These are phyloP conservation scores for Athene noctua DNA, from an alignment of 2,113 vertebrate genomes.

Conservation along the genomic window DNA sequence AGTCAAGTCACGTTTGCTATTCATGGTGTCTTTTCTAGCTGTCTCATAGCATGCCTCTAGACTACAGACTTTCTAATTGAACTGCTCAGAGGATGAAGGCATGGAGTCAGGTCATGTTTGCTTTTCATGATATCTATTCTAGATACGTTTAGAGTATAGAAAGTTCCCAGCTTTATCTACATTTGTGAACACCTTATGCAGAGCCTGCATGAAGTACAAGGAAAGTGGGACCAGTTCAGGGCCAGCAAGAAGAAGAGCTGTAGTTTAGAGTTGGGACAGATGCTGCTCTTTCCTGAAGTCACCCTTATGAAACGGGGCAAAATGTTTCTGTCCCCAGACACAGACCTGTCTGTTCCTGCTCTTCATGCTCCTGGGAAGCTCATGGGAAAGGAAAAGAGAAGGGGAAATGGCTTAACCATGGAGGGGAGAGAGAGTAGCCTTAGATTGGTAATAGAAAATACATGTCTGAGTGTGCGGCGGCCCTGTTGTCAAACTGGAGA, in stretches of 20 bases:
- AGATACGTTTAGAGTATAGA: accelerated
- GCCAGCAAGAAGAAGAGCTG: not conserved
- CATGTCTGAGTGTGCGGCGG: accelerated
- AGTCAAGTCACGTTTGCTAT: not conserved
- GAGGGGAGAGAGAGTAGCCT: not conserved
- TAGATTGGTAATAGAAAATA: not conserved
- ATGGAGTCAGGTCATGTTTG: not conserved
- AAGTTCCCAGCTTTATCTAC: not conserved
- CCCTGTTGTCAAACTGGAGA: not conserved
- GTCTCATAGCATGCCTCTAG: not conserved
- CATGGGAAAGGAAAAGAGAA: not conserved
- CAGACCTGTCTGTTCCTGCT: not conserved
- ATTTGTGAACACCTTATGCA: accelerated
- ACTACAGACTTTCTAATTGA: not conserved
- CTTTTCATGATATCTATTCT: not conserved
- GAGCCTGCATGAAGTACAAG: not conserved
- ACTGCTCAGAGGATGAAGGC: not conserved
- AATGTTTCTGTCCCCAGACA: not conserved
- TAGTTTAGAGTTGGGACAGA: accelerated
- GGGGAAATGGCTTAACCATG: accelerated
- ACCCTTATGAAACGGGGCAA: not conserved
- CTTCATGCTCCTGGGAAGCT: not conserved
- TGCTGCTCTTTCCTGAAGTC: not conserved
- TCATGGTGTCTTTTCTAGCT: not conserved
- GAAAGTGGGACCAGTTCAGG: not conserved